A percentile compares a stretch with the other conserved stretches of the same genome.
These are phyloP conservation scores for Leucopsar rothschildi DNA, from an alignment of 2,113 vertebrate species.

Conservation along the genomic window DNA sequence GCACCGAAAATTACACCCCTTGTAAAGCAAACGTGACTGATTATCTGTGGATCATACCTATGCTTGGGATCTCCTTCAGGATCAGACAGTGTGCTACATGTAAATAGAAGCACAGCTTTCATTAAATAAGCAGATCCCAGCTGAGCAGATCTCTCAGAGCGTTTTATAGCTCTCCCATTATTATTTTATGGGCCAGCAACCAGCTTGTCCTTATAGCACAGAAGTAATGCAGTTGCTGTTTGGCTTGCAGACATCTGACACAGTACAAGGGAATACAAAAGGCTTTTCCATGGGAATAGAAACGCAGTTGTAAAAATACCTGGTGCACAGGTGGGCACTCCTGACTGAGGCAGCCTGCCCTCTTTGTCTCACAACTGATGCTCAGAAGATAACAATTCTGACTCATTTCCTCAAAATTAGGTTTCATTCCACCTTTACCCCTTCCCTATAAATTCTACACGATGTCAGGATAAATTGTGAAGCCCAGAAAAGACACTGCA, in stretches of 20 bases:
- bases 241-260: neutral
- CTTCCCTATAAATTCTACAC: neutral
- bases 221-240: neutral
- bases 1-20: neutral
- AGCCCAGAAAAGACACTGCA: neutral
- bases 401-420: neutral
- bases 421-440: neutral
- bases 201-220: neutral
- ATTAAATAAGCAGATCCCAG: neutral
- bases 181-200: neutral
- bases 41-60: neutral
- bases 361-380: neutral
- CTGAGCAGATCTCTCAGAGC: neutral
- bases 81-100: neutral
- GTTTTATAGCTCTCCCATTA: constrained; percentile 4
- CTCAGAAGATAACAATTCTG: neutral
- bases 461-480: neutral
- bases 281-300: neutral
- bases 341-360: neutral
- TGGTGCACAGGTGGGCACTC: neutral
- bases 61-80: neutral
- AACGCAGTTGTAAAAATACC: neutral
- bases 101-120: neutral
- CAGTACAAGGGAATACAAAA: neutral
- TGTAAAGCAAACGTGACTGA: neutral